Base-by-base conservation (phyloP, 2,888 invertebrate species). In the Drymonia ruficornis region DNA sequence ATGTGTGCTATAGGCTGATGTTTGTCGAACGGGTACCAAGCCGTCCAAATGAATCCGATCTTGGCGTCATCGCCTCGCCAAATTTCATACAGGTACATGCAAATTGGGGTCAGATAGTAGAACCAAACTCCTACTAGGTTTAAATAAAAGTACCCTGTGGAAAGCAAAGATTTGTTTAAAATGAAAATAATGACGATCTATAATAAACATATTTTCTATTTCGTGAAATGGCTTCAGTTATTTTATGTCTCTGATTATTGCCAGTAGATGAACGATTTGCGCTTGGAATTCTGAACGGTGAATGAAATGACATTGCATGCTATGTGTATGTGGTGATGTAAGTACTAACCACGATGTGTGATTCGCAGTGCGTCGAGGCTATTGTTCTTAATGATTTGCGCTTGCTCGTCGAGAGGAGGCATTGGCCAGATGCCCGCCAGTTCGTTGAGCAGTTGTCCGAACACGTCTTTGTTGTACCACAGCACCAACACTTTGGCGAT, bases 11-110 rank as follows among this genome's bases (percentile, higher is more conserved):
- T 7, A 0, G 83, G 78, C 38, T 86, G 54, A 51, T 81, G 73
- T 70, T 90, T 92, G 66, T 92, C 88, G 56, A 91, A 92, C 6
- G 92, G 92, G 51, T 92, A 92, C 92, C 92, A 91, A 2, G 89
- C 87, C 18, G 78, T 72, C 92, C 92, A 92, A 16, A 91, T 84
- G 53, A 73, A 89, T 55, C 90, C 92, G 6, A 92, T 61, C 29
- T 67, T 53, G 0, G 80, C 76, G 4, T 83, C 76, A 23, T 76
- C 74, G 6, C 76, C 79, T 38, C 76, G 78, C 73, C 78, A 75
- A 50, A 67, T 50, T 42, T 74, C 70, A 68, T 83, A 89, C 6
- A 84, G 67, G 63, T 86, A 89, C 1, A 86, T 59, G 7, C 62
- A 74, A 45, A 91, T 84, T 1, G 91, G 91, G 0, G 92, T 91